Base-by-base conservation (phyloP, 2,113 vertebrate species). In the Meleagris gallopavo region DNA sequence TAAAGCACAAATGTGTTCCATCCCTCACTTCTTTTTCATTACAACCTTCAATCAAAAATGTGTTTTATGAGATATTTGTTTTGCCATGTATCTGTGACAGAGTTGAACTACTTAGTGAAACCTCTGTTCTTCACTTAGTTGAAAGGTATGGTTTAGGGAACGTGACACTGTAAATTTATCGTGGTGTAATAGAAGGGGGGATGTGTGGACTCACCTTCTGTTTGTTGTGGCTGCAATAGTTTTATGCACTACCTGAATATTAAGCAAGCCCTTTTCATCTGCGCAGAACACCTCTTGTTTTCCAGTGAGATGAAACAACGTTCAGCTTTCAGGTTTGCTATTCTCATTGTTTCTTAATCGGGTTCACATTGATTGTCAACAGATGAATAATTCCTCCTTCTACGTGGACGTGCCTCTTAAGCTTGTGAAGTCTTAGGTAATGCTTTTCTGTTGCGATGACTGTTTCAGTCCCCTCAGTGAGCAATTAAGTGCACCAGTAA, bases 21-120 rank as follows among this genome's bases (percentile, higher is more conserved):
- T 81, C 65, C 57, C 57, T 93, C 73, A n/a, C 32, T 93, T 93
- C 70, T 70, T 95, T 96, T 81, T 65, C 8, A 1, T 78, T 38
- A 71, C 79, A 86, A 43, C 61, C 41, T 92, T 86, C 81, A 88
- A 90, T 86, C 8, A 88, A 95, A 90, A 91, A 60, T 55, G 20
- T 52, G 86, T 92, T 96, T 86, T 46, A 81, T 86, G 61, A 69
- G 81, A 75, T 88, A 90, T 95, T 96, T 94, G 88, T 74, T 96
- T 94, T 96, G 86, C 92, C 92, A 79, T 36, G 17, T 4, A 13
- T 50, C 60, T 62, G 29, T 0, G 38, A 70, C 82, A 91, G 85
- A 60, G 83, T 45, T 8, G 21, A 93, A 84, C 25, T 86, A 83
- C 61, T 95, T 94, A 94, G 88, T 73, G 76, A 61, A 83, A 12